A percentile compares a stretch with the other conserved stretches of the same genome.
These are phyloP conservation scores for Herminia tarsipennalis DNA, from an alignment of 2,888 invertebrate genomes.

Conservation along the genomic window DNA sequence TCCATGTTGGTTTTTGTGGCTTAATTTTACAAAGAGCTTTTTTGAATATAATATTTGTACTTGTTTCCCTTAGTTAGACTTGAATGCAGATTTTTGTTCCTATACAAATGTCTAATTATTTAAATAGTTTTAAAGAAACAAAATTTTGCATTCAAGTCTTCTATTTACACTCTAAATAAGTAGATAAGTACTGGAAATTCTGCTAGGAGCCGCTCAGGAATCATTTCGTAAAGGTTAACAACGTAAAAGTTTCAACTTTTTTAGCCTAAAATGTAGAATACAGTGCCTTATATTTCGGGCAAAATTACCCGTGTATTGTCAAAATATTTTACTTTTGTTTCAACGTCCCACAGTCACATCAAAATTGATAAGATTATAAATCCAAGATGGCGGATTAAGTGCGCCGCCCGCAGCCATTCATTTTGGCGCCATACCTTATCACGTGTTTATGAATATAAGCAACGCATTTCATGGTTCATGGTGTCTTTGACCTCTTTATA, in stretches of 20 bases:
- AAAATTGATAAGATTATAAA: slow-evolving; percentile 55
- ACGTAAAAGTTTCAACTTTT: not conserved
- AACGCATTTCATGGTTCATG: slow-evolving; percentile 1
- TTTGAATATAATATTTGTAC: too few species aligned
- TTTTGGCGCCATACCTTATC: slow-evolving; percentile 19
- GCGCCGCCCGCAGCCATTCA: slow-evolving; percentile 20
- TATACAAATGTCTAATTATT: not conserved
- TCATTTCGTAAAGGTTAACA: too few species aligned
- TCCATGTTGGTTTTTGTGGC: slow-evolving; percentile 60
- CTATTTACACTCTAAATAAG: too few species aligned
- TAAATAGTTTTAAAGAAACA: too few species aligned
- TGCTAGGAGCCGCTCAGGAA: too few species aligned
- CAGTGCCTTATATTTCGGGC: too few species aligned
- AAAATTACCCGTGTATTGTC: slow-evolving; percentile 62
- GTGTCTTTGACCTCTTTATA: slow-evolving; percentile 3
- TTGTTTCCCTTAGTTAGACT: not conserved
- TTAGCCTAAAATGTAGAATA: too few species aligned
- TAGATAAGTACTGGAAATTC: too few species aligned
- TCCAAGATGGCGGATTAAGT: slow-evolving; percentile 36
- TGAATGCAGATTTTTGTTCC: not conserved
- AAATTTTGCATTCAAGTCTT: too few species aligned
- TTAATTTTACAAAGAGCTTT: slow-evolving; percentile 62
- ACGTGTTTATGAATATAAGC: slow-evolving; percentile 13
- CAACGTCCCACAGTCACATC: slow-evolving; percentile 55
- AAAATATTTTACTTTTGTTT: slow-evolving; percentile 55